Evolutionary conservation across 2,113 vertebrate genomes (phyloP), one percentile per base, ranked within the genome.

Genomic region (Potamarius usumacintae): DNA sequence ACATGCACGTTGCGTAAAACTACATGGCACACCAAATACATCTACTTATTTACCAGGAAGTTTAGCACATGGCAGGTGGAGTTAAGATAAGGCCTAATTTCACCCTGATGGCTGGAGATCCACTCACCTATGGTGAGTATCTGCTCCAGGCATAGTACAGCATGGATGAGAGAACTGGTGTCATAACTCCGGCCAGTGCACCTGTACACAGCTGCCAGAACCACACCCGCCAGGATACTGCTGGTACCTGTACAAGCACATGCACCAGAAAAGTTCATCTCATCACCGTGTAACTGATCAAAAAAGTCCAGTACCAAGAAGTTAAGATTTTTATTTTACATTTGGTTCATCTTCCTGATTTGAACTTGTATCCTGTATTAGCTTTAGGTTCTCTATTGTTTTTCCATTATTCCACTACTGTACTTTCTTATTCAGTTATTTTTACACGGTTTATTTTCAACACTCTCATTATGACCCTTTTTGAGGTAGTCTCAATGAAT

Each of bases 141-240:
- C 94, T 99, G 98, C 86, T 99, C 98, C 94, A 99, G 93, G 89
- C 98, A 93, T 84, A 99, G 94, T 30, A 99, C 97, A 0, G 94
- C 96, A 0, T 99, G 98, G 90, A 99, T 95, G 63, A 99, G 95
- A 10, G 97, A 96, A 85, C 96, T 91, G 0, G 93, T 95, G 91
- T 94, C 88, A 55, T 96, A 93, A 0, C 89, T 93, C 11, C 89
- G 95, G 18, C 98, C 98, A 0, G 97, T 96, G 0, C 94, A 96
- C 58, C 88, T 92, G 91, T 97, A 97, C 78, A 99, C 91, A 0
- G 96, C 95, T 0, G 97, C 97, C 92, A 99, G 92, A 88, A 96
- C 95, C 0, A 97, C 96, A 69, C 97, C 98, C 0, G 98, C 98
- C 93, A 99, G 94, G 92, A 99, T 99, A 89, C 98, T 99, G 93